Conservation (phyloP, 1,140 invertebrate genomes). For the Drosophila lacertosa region DNA sequence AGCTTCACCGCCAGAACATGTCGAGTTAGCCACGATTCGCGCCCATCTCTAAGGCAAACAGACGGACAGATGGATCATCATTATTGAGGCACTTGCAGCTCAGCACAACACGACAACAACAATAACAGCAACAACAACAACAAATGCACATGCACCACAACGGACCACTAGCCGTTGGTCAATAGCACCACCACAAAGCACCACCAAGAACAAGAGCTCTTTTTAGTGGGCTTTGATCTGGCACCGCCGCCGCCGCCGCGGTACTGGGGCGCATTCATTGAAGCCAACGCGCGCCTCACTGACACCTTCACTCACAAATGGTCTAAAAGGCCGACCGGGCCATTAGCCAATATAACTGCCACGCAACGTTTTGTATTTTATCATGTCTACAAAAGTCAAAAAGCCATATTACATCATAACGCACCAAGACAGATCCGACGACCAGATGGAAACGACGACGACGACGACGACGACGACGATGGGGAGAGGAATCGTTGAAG, state of each 20-base stretch:
- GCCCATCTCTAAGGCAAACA: slow-evolving; percentile 1
- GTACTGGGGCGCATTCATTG: slow-evolving; percentile 38
- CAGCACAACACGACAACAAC: slow-evolving; percentile 16
- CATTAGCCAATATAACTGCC: slow-evolving; percentile 82
- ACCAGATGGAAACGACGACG: slow-evolving; percentile 29
- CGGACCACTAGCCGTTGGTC: slow-evolving; percentile 51
- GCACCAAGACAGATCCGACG: slow-evolving; percentile 46
- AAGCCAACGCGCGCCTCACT: slow-evolving; percentile 46
- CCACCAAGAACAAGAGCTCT: slow-evolving; percentile 28
- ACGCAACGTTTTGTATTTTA: slow-evolving; percentile 82
- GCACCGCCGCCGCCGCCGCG: slow-evolving; percentile 12
- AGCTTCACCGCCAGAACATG: no score
- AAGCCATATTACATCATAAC: slow-evolving; percentile 82
- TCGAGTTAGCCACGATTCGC: slow-evolving; percentile 10
- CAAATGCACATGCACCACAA: slow-evolving; percentile 53
- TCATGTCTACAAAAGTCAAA: slow-evolving; percentile 82
- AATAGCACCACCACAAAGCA: slow-evolving; percentile 51
- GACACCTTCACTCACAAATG: slow-evolving; percentile 68
- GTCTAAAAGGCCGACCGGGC: slow-evolving; percentile 75
- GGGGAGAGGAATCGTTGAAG: neutral
- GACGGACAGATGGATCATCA: slow-evolving; percentile 38
- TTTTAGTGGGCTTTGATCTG: slow-evolving; percentile 29
- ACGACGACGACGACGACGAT: neutral
- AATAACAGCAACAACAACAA: slow-evolving; percentile 37
- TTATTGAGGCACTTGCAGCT: slow-evolving; percentile 57